Evolutionary conservation across 2,113 vertebrate species (phyloP).

Genomic region (Albula goreensis): DNA sequence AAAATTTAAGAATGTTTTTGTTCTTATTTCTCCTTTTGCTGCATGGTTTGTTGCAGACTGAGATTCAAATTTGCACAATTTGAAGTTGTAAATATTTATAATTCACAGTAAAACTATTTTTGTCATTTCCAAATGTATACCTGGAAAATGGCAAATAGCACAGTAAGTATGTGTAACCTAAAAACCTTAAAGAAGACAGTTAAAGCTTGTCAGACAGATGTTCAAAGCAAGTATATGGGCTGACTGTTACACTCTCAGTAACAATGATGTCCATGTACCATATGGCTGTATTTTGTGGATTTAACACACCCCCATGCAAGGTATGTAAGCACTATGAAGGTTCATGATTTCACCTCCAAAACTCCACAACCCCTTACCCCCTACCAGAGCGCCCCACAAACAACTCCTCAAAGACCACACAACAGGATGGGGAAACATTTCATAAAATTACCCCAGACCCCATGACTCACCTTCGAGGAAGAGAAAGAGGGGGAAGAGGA

Average conservation of each 20-base stretch:
- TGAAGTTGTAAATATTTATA: background rate
- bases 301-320: background rate
- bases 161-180: background rate
- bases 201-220: too few relatives aligned
- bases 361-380: background rate
- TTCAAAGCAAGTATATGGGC: background rate
- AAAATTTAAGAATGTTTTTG: background rate
- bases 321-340: background rate
- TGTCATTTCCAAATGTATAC: background rate
- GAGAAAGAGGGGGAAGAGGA: background rate
- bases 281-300: background rate
- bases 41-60: background rate
- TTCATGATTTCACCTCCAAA: background rate
- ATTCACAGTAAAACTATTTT: background rate
- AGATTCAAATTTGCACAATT: background rate
- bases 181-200: background rate
- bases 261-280: background rate
- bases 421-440: background rate
- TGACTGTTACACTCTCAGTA: background rate
- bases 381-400: background rate
- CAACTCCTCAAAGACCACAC: background rate
- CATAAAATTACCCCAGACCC: background rate
- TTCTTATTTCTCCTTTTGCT: background rate
- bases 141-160: background rate
- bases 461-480: background rate